Base-by-base conservation (phyloP, 2,888 invertebrate species). In the Rhingia campestris region DNA sequence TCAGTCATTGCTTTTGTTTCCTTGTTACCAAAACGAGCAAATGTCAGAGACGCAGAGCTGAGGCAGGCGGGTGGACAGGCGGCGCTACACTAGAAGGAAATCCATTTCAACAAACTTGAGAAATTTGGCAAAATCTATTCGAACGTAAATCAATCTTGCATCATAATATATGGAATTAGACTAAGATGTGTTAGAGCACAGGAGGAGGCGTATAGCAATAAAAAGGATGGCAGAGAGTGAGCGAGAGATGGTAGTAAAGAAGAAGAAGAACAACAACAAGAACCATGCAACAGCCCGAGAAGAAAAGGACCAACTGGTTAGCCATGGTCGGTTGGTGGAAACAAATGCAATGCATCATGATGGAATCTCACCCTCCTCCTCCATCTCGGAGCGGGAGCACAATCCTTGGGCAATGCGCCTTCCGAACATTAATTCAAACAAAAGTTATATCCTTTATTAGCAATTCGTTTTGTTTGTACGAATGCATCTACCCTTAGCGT, bases 61-160 rank as follows among this genome's bases (percentile, higher is more conserved):
- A 22, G 22, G 22, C 22, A 22, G 22, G 22, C 22, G 22, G 22
- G 22, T 2, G 22, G 61, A 41, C 53, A 43, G 47, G 37, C 49
- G 37, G 45, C 54, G 56, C 49, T 22, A 81, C 58, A 58, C 75
- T 64, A 84, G 45, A 75, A 72, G 85, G 85, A 85, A 85, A 85
- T 85, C 67, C 79, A 85, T 75, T 85, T 80, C 85, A 75, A 80
- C 88, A 88, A 88, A 89, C 90, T 89, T 89, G 88, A 90, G 88
- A 90, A 90, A 90, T 91, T 75, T 75, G 80, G 80, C 75, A 76
- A 85, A 85, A 80, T 85, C 90, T 91, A 90, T 90, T 90, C 89
- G 89, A 90, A 90, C 90, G 91, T 91, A 90, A 90, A 90, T 90
- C 90, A 90, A 91, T 91, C 91, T 81, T 72, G 79, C 80, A 66